Evolutionary conservation across 2,888 invertebrate genomes (phyloP), one percentile per base, ranked within the genome.

Genomic region (Tetragonula carbonaria): DNA sequence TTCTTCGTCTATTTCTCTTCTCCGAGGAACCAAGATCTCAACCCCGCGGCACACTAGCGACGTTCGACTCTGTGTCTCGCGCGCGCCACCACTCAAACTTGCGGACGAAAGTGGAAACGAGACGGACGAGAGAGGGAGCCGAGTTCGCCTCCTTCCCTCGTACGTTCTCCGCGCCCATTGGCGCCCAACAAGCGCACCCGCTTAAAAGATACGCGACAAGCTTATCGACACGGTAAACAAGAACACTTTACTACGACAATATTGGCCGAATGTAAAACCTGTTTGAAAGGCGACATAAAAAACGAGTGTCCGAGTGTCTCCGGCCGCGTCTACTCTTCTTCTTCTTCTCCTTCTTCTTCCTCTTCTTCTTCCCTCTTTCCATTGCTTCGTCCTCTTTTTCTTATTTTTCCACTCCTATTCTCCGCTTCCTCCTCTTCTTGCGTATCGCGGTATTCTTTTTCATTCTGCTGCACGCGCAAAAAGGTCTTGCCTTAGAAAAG

Each of bases 131-230:
- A 18, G 59, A 38, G 55, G 14, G 45, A 50, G 57, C 18, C 45
- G 57, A 23, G 65, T 66, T 38, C 11, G 38, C 23, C 38, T 45
- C 23, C 55, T 66, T 38, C 63, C 53, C 59, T 72, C 72, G 70
- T 28, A 72, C 63, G 65, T 74, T 78, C 87, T 78, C 83, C 83
- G 85, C 84, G 84, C 79, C 88, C 91, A 90, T 90, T 91, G 91
- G 91, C 90, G 91, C 90, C 90, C 90, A 90, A 92, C 91, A 90
- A 91, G 89, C 87, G 87, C 87, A 87, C 88, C 86, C 87, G 86
- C 88, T 87, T 79, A 83, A 86, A 87, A 88, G 86, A 88, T 90
- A 89, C 87, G 86, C 87, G 87, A 85, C 86, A 85, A 86, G 86
- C 87, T 89, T 89, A 89, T 89, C 89, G 89, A 89, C 89, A 89